Evolutionary conservation across 2,113 vertebrate species (phyloP).

Genomic region (crab-eating macaque (Macaca fascicularis)): DNA sequence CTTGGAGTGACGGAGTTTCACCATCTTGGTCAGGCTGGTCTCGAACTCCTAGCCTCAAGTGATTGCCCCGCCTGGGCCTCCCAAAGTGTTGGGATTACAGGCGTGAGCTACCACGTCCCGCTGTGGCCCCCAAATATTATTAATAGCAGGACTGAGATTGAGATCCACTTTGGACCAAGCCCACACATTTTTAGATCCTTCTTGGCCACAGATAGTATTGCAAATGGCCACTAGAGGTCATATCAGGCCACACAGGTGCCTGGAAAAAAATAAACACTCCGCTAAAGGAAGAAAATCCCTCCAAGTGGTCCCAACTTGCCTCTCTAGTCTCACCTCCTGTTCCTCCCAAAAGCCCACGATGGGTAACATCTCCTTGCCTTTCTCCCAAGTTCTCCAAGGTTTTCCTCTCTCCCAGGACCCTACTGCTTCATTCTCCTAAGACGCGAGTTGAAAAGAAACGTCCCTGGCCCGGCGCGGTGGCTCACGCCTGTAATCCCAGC

Average conservation of each 20-base stretch:
- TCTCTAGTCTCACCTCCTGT: not conserved
- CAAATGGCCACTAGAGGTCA: constrained; percentile 36
- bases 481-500: too few relatives aligned
- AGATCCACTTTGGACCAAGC: not conserved
- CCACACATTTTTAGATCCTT: not conserved
- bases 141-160: not conserved
- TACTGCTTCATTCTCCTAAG: too few relatives aligned
- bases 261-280: not conserved
- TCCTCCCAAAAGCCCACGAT: not conserved
- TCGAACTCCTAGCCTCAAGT: not conserved
- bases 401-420: not conserved
- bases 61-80: not conserved
- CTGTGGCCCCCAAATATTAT: not conserved
- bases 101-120: not conserved
- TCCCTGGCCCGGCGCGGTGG: too few relatives aligned
- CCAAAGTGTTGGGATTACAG: not conserved
- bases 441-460: not conserved
- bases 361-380: not conserved
- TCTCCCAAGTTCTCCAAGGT: not conserved
- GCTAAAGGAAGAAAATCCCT: not conserved
- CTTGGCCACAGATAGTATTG: not conserved
- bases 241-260: not conserved
- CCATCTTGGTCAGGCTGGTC: not conserved
- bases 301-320: not conserved
- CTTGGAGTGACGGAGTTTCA: not conserved